Evolutionary conservation across 2,113 vertebrate species (phyloP), one percentile per base, ranked within the genome.

Genomic region (Perognathus longimembris): DNA sequence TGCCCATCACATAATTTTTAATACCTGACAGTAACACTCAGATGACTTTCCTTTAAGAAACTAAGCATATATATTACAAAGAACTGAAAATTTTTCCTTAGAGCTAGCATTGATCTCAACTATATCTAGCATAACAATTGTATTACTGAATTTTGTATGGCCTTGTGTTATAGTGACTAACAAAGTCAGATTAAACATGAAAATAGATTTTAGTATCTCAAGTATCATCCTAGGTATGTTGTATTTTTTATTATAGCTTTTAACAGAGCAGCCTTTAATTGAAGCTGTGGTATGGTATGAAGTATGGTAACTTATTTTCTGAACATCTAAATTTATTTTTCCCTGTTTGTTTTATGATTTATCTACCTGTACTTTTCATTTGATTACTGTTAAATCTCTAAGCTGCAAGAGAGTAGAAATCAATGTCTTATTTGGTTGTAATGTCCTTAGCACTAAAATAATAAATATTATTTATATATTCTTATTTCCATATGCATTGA

Each of bases 271-370:
- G 15, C 54, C 18, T 70, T 91, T 30, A 12, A 0, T 24, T 54
- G 30, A 90, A 75, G 2, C 87, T 92, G 84, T n/a, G n/a, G n/a
- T n/a, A n/a, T n/a, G n/a, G n/a, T n/a, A n/a, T n/a, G n/a, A n/a
- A n/a, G n/a, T 86, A 61, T 85, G 64, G 69, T 64, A 63, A 30
- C 34, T 88, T 88, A 7, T 92, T 94, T 95, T 91, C 36, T 87
- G 20, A 4, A 50, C 82, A 15, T 70, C 9, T 74, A 64, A 79
- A 92, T 64, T 70, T 89, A 36, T 73, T 90, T 88, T 40, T 26
- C 34, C 67, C 61, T 1, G 81, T 83, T 69, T 89, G 63, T 64
- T 89, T 84, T 40, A 50, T 81, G 38, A 79, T 17, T 82, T 95
- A 61, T 85, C 63, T 90, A 54, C 50, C 50, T 54, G 14, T 54